Evolutionary conservation across 2,797 vertebrate genomes (phyloP), one percentile per base, ranked within the genome.

Genomic region (Australoheros facetus): DNA sequence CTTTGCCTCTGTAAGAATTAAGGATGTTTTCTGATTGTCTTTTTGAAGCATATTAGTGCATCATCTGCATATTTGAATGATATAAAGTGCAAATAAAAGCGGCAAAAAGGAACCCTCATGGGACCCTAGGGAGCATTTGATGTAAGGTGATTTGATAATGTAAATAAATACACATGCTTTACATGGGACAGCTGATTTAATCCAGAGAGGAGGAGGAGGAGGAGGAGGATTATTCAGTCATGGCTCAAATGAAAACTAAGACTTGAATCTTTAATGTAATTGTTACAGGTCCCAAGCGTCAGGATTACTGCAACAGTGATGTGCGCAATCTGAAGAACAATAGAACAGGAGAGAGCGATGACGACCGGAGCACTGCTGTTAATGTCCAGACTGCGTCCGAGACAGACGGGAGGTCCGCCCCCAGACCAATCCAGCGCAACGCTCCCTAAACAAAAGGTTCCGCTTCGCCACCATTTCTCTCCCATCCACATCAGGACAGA

Each of bases 121-220:
- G 0, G 1, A 64, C 37, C 5, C 0, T 45, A 16, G 14, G 12
- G 4, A 64, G 60, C 60, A 39, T 64, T 64, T 21, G 26, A 23
- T n/a, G 21, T 62, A 26, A 45, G 23, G 42, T 23, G 0, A 8
- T 42, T 39, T 26, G 59, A 62, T 39, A 39, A 39, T 62, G 34
- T 7, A 1, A 62, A 0, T 62, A 0, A 14, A 62, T 62, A 39
- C 37, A 42, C 59, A 5, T 23, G n/a, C 0, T 62, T 62, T 9
- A 21, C 34, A 13, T 45, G 11, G 4, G 42, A 42, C 37, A 62
- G 4, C 42, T 0, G 21, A 26, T 42, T 21, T 62, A 62, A 16
- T 62, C 13, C 34, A 62, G 12, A 42, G 37, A 62, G 42, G 10
- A 45, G 60, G 26, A 26, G 3, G 26, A 26, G 3, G 26, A 26